Conservation (phyloP, 2,797 vertebrate genomes). For the Caiman crocodilus region DNA sequence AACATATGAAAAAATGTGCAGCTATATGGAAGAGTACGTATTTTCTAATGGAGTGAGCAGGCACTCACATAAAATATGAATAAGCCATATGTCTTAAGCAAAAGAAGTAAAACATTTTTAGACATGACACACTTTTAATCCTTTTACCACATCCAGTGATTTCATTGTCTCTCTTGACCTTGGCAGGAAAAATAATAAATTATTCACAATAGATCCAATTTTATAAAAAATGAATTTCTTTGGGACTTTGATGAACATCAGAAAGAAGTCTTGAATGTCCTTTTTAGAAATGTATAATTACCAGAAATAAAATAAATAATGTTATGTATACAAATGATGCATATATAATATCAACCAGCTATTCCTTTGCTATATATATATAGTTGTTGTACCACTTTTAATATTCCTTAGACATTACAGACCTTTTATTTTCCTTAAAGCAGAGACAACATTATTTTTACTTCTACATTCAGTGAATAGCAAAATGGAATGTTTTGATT, state of each 20-base stretch:
- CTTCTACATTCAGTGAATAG: too few species aligned
- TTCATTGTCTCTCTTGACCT: constrained; percentile 8
- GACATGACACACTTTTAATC: not conserved
- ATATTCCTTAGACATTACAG: too few species aligned
- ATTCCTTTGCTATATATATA: too few species aligned
- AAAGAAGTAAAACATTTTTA: not conserved
- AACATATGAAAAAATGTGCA: constrained; percentile 22
- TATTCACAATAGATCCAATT: not conserved
- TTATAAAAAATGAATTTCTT: constrained; percentile 4
- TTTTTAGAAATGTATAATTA: not conserved
- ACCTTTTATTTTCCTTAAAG: too few species aligned
- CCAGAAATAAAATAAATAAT: not conserved
- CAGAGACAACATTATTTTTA: too few species aligned
- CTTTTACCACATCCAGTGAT: not conserved
- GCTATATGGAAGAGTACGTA: not conserved
- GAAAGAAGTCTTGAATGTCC: not conserved
- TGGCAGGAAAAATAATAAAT: not conserved
- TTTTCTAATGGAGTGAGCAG: constrained; percentile 57
- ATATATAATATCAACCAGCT: too few species aligned
- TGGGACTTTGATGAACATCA: not conserved
- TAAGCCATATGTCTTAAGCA: constrained; percentile 32
- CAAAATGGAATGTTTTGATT: not conserved
- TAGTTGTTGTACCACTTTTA: too few species aligned
- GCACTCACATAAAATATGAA: constrained; percentile 25
- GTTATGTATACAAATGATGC: too few species aligned